Conservation (phyloP, 2,797 vertebrate genomes). For the Amblyraja radiata region DNA sequence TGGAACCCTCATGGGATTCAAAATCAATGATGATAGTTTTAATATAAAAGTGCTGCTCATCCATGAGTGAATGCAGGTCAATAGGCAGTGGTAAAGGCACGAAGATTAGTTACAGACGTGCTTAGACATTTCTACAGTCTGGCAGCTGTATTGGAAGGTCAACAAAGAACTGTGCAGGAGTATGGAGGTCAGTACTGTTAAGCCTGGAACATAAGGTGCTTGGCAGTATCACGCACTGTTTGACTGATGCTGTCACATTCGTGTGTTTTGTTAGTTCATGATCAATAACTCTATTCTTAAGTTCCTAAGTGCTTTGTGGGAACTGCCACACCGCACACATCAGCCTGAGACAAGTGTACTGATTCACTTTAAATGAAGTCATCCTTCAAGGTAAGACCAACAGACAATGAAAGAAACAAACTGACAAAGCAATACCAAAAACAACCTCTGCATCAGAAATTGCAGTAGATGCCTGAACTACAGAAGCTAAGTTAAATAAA, state of each 20-base stretch:
- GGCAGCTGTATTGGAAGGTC: neutral
- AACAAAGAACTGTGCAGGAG: neutral
- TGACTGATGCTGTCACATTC: constrained; percentile 34
- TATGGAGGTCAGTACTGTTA: neutral
- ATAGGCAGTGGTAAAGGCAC: neutral
- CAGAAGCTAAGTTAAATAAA: neutral
- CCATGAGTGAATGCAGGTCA: too few species aligned
- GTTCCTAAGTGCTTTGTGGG: neutral
- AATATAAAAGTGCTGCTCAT: too few species aligned
- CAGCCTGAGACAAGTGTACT: neutral
- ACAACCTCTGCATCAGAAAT: neutral
- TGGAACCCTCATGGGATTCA: too few species aligned
- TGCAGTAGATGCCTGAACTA: neutral
- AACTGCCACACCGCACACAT: neutral
- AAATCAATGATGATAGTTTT: too few species aligned
- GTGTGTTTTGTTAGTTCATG: neutral
- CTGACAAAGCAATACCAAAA: neutral
- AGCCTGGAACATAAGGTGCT: neutral
- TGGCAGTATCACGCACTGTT: neutral
- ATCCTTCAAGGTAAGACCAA: neutral
- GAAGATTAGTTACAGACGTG: neutral
- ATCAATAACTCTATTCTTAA: constrained; percentile 37
- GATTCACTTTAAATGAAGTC: constrained; percentile 29
- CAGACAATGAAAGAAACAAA: neutral
- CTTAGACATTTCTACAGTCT: neutral